Percentiles rank a stretch among this genome's conserved stretches.
Evolutionary conservation across 1,140 invertebrate species (phyloP).

Genomic region (Drosophila tropicalis): DNA sequence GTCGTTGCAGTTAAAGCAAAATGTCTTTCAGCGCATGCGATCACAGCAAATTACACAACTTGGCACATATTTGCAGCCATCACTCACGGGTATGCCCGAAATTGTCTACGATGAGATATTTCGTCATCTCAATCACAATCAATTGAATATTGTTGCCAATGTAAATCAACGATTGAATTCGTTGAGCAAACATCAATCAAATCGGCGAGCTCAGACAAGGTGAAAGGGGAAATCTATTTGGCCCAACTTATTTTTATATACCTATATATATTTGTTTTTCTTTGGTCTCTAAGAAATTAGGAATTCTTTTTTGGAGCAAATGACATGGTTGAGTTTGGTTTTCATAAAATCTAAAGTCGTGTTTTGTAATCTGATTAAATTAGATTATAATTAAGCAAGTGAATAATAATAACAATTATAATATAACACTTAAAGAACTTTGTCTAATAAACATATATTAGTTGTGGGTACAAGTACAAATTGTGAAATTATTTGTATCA

Average conservation of each 20-base stretch:
- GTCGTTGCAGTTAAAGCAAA: slow-evolving; percentile 50
- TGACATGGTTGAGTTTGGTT: not conserved
- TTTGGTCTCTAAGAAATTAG: not conserved
- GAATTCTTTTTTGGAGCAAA: not conserved
- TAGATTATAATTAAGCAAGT: no score
- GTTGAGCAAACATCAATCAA: slow-evolving; percentile 32
- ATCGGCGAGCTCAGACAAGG: not conserved
- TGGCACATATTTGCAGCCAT: slow-evolving; percentile 44
- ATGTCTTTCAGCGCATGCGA: slow-evolving; percentile 72
- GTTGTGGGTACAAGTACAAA: no score
- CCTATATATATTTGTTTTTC: not conserved
- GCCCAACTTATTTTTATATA: slow-evolving; percentile 12
- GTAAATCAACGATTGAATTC: slow-evolving; percentile 51
- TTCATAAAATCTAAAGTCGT: not conserved
- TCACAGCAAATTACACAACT: slow-evolving; percentile 52
- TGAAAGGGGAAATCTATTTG: not conserved
- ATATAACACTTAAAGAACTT: no score
- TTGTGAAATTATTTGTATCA: no score
- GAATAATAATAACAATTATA: not conserved
- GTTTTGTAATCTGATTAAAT: no score
- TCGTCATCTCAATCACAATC: slow-evolving; percentile 42
- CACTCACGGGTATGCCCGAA: slow-evolving; percentile 54
- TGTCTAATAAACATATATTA: no score
- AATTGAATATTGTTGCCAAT: slow-evolving; percentile 65
- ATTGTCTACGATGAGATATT: slow-evolving; percentile 69